A percentile compares a stretch with the other conserved stretches of the same genome.
phyloP scores from a whole-genome alignment of 2,888 invertebrate species.

The Euspilapteryx auroguttella region DNA sequence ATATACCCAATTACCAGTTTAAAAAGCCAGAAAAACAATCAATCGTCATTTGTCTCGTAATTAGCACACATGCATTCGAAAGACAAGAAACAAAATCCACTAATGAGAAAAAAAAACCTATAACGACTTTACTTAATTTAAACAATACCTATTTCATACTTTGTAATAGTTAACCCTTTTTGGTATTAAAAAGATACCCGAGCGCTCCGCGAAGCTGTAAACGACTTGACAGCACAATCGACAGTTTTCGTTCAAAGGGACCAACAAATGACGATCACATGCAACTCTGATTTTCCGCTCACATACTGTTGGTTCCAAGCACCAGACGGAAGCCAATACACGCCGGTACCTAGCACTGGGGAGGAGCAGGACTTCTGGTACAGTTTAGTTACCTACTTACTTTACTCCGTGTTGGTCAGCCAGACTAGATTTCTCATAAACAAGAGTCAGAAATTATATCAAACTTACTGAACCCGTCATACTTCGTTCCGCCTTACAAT shows the following conservation, averaged over 20 bases:
- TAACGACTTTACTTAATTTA: too few species aligned
- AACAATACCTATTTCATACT: too few species aligned
- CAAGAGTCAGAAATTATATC: too few species aligned
- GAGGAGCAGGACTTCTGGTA: constrained; percentile 31
- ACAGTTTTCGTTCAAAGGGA: constrained; percentile 26
- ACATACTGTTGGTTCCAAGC: constrained; percentile 50
- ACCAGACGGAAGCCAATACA: constrained; percentile 37
- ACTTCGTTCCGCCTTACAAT: too few species aligned
- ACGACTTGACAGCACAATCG: constrained; percentile 2
- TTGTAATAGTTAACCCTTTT: too few species aligned
- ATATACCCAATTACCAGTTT: too few species aligned
- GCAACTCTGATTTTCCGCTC: constrained; percentile 27
- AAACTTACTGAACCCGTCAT: too few species aligned
- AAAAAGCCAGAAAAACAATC: not conserved
- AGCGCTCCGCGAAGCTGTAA: not conserved
- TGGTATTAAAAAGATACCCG: not conserved
- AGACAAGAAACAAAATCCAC: too few species aligned
- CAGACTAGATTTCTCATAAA: too few species aligned
- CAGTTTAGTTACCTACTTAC: constrained; percentile 5
- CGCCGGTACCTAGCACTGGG: constrained; percentile 19
- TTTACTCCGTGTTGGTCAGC: not conserved
- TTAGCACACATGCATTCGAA: not conserved
- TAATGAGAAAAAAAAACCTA: too few species aligned
- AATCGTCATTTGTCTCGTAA: not conserved
- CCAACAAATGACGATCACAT: constrained; percentile 25